Base-by-base conservation (phyloP, 2,113 vertebrate species). In the Plectropomus leopardus region DNA sequence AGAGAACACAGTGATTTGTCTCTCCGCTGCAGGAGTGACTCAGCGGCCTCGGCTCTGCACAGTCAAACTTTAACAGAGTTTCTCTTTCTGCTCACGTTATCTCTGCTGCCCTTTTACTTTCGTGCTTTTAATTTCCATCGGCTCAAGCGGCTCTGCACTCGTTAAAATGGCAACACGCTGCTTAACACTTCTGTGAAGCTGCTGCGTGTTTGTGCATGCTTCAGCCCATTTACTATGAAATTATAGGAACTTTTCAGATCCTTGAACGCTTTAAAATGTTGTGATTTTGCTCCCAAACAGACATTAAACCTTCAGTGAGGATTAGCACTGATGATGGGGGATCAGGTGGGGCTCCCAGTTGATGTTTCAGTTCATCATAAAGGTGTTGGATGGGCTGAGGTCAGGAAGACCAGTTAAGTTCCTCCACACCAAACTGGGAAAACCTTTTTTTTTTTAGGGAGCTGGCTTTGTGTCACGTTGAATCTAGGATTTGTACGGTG, bases 1-100 rank as follows among this genome's bases (percentile, higher is more conserved):
- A n/a, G 61, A 48, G 81, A 74, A 47, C 78, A 50, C 66, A 60
- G 24, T 66, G 77, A 70, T 79, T 82, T 48, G 24, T 85, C 51
- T 76, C 40, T 36, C 5, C 1, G 34, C 17, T 23, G 26, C 72
- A 30, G 34, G 40, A 0, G 75, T 83, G 76, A 80, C 59, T 83
- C 82, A 80, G 76, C 61, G 28, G 54, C 23, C 17, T 19, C 3
- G 0, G 13, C 32, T 51, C 64, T 14, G n/a, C 47, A n/a, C 21
- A 83, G 34, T 58, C 42, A 8, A 42, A 60, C 47, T 79, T 63
- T 17, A n/a, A 26, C 45, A 34, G 28, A 45, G 21, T 73, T 64
- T 17, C 23, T 15, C 7, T 55, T 59, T 64, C n/a, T 75, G 26
- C 55, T 80, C 51, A 17, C 57, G 72, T 72, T 23, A 40, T 71